Evolutionary conservation across 2,797 vertebrate species (phyloP), one percentile per base, ranked within the genome.

Genomic region (Gambelia wislizenii): DNA sequence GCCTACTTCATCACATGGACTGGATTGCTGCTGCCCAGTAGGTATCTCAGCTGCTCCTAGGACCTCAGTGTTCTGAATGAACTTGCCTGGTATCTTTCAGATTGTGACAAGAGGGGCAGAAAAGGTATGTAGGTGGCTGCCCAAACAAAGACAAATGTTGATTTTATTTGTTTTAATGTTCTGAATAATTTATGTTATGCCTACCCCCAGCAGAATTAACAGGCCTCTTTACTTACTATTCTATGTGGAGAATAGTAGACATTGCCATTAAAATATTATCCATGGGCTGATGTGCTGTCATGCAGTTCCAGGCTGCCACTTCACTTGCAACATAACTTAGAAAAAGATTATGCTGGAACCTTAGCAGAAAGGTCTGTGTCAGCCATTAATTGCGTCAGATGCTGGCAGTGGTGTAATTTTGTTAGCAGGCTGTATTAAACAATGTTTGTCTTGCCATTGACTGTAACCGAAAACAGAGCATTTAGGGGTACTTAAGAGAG

Each of bases 401-500:
- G 88, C 91, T 92, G 94, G 89, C 93, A 95, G 86, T 92, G 95
- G 91, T 94, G 93, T 97, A 95, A 96, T 96, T 96, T 92, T 89
- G 93, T 96, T 96, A 96, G 96, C 90, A 39, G 92, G 92, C 95
- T 95, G 89, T 95, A 94, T 97, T 97, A 97, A 97, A 95, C 96
- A 96, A 94, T 97, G 96, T 97, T 97, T 97, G 95, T 96, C 95
- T 97, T 97, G 94, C 96, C 87, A 78, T 96, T 96, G 95, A 96
- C 94, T 95, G 94, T 93, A 95, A 96, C 95, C 89, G 92, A 96
- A 97, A 97, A 96, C 70, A 0, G 89, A 96, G 94, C 91, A 0
- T 97, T 97, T 96, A 97, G 96, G 96, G 95, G 95, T 96, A 97
- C 97, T 97, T 97, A 97, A 96, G 97, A 97, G 97, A 97, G 96